Evolutionary conservation across 2,888 invertebrate genomes (phyloP).

Genomic region (Amiota mariae): DNA sequence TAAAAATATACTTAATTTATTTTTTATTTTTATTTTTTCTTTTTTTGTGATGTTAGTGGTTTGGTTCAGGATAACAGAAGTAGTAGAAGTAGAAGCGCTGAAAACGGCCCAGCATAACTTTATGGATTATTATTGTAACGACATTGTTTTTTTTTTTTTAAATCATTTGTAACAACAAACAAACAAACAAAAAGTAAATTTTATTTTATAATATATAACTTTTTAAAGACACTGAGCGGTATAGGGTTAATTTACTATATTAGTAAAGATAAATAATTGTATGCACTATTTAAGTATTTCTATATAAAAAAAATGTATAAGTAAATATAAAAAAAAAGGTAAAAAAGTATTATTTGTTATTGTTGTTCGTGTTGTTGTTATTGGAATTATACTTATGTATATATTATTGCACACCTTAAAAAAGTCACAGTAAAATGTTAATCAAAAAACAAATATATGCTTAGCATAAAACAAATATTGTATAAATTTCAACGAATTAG

Average conservation of each 20-base stretch:
- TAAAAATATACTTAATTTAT: background rate
- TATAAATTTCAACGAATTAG: no score
- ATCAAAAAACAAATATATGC: constrained; percentile 41
- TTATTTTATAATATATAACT: background rate
- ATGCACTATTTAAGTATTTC: background rate
- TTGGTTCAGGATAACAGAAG: background rate
- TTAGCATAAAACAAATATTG: constrained; percentile 34
- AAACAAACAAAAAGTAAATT: background rate
- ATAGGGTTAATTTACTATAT: constrained; percentile 7
- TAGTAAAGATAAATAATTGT: background rate
- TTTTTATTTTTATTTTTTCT: background rate
- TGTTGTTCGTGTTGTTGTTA: no score
- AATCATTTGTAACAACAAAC: background rate
- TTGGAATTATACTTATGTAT: no score
- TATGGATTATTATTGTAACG: constrained; percentile 1
- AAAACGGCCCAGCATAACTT: constrained; percentile 67
- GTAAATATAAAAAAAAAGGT: no score
- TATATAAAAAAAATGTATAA: background rate
- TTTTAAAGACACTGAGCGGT: constrained; percentile 20
- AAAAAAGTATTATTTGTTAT: no score
- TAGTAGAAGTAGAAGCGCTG: constrained; percentile 21
- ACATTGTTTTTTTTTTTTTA: constrained; percentile 14
- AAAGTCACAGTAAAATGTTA: constrained; percentile 47
- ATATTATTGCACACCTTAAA: background rate
- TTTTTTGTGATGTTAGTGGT: background rate